Evolutionary conservation across 2,113 vertebrate genomes (phyloP).

Genomic region (Nerophis ophidion): DNA sequence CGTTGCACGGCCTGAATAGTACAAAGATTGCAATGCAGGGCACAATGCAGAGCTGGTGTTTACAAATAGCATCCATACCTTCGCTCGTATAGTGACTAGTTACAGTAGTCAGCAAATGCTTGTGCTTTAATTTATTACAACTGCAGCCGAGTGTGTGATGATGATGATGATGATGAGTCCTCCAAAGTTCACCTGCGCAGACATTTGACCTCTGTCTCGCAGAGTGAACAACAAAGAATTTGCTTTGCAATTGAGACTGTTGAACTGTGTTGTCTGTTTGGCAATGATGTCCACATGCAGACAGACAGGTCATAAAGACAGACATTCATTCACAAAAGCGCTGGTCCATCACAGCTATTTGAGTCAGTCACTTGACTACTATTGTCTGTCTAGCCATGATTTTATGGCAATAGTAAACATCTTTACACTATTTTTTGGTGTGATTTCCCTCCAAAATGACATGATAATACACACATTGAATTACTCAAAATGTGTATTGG

Average conservation of each 20-base stretch:
- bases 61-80: constrained; percentile 49
- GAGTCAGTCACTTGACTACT: constrained; percentile 55
- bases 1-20: constrained; percentile 53
- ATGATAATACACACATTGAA: no score
- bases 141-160: no score
- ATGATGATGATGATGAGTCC: no score
- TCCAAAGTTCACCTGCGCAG: constrained; percentile 15
- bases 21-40: constrained; percentile 63
- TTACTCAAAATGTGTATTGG: no score
- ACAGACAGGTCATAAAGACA: constrained; percentile 52
- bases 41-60: constrained; percentile 58
- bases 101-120: background rate
- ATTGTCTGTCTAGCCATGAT: constrained; percentile 41
- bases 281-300: constrained; percentile 47
- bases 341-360: constrained; percentile 52
- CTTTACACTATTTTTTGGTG: background rate
- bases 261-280: constrained; percentile 38
- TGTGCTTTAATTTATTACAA: background rate
- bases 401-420: constrained; percentile 13
- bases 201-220: constrained; percentile 26
- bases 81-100: background rate
- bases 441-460: background rate
- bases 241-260: constrained; percentile 42
- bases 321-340: constrained; percentile 67
- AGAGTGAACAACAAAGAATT: constrained; percentile 33